These are phyloP conservation scores for Diplolepis rosae DNA, from an alignment of 2,888 invertebrate genomes.

Conservation along the genomic window DNA sequence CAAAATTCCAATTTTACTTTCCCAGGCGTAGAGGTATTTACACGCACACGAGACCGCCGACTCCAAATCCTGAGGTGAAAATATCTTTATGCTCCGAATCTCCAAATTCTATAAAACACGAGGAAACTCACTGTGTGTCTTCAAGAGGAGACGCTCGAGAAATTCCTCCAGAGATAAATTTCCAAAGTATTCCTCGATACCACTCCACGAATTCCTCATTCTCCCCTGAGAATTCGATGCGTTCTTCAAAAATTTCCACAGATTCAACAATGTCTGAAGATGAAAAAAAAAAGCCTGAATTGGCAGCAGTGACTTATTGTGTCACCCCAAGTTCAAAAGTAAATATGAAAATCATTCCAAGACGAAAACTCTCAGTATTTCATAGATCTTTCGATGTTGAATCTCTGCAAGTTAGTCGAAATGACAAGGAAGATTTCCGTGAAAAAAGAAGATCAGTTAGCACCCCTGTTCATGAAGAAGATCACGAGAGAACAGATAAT, in stretches of 20 bases:
- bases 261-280: not conserved
- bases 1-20: not conserved
- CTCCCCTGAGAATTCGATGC: not conserved
- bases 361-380: conserved; percentile 63
- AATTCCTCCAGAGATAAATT: not conserved
- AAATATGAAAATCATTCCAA: conserved; percentile 45
- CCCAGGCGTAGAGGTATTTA: conserved; percentile 44
- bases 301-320: conserved; percentile 14
- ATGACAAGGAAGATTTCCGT: not conserved
- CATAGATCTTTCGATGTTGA: conserved; percentile 61
- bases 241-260: not conserved
- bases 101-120: not conserved
- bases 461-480: conserved; percentile 31
- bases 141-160: conserved; percentile 21
- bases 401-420: conserved; percentile 19
- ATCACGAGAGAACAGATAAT: not conserved
- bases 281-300: not conserved
- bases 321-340: conserved; percentile 35
- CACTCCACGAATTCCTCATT: not conserved
- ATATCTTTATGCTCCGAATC: not conserved
- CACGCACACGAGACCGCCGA: conserved; percentile 35
- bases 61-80: conserved; percentile 20
- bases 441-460: conserved; percentile 37
- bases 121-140: not conserved
- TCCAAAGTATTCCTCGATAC: too few species aligned